These are phyloP conservation scores for Dryobates pubescens DNA, from an alignment of 2,797 vertebrate species.

Conservation along the genomic window DNA sequence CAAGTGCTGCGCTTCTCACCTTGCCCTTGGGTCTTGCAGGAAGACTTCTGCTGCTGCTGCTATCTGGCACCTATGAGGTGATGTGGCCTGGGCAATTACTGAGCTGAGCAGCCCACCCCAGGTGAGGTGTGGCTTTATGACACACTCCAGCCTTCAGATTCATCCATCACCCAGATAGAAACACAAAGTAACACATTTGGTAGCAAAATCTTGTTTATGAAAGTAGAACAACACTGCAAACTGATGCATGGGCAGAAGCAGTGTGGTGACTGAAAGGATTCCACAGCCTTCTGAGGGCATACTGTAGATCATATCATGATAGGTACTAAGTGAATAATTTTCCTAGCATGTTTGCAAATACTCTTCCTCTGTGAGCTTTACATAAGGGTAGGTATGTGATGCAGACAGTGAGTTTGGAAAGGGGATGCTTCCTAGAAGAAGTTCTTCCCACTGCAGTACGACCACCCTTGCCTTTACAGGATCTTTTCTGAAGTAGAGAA, in stretches of 20 bases:
- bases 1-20: background rate
- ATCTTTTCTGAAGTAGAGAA: background rate
- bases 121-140: background rate
- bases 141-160: background rate
- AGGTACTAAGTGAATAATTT: background rate
- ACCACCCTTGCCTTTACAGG: background rate
- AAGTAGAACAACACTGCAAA: background rate
- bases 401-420: background rate
- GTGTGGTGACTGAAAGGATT: background rate
- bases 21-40: background rate
- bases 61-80: background rate
- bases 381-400: background rate
- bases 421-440: background rate
- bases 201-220: background rate
- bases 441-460: background rate
- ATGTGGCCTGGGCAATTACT: background rate
- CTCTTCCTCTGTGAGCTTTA: background rate
- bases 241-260: background rate
- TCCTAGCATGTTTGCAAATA: background rate
- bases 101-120: background rate
- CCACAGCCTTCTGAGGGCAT: background rate
- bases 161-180: accelerated
- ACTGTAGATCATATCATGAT: background rate
- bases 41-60: background rate
- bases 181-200: background rate